These are phyloP conservation scores for Bucco capensis DNA, from an alignment of 2,113 vertebrate species.

Conservation along the genomic window DNA sequence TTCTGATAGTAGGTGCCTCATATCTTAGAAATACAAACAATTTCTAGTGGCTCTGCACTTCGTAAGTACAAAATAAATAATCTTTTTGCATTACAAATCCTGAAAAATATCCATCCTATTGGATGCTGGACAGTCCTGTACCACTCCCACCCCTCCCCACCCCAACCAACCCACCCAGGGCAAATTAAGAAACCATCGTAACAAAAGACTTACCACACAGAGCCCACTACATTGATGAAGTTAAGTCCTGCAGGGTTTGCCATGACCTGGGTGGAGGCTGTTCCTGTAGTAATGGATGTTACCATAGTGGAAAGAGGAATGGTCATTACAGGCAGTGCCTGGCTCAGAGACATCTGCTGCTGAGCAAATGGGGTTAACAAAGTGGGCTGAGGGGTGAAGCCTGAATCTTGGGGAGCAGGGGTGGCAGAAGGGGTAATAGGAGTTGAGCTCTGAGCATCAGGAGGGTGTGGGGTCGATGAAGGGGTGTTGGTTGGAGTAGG, in stretches of 20 bases:
- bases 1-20: not conserved
- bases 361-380: conserved; percentile 89
- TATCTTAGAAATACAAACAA: not conserved
- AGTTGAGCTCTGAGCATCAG: conserved; percentile 83
- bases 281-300: conserved; percentile 90
- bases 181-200: not conserved
- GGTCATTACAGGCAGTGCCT: conserved; percentile 92
- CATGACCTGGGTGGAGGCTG: conserved; percentile 90
- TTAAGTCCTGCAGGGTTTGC: conserved; percentile 90
- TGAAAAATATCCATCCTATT: not conserved
- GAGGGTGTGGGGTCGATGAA: conserved; percentile 91
- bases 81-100: not conserved
- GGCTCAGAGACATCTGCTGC: conserved; percentile 92
- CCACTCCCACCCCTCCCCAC: not conserved
- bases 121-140: not conserved
- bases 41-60: not conserved
- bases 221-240: conserved; percentile 95
- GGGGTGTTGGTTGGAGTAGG: conserved; percentile 94
- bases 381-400: conserved; percentile 83
- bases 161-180: not conserved
- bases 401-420: conserved; percentile 84
- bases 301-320: conserved; percentile 96
- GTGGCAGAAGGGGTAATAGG: conserved; percentile 82
- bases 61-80: not conserved
- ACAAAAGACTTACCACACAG: conserved; percentile 86